Percentiles rank a stretch among this genome's conserved stretches.
phyloP scores from a whole-genome alignment of 1,140 invertebrate genomes.

The Aricia agestis region DNA sequence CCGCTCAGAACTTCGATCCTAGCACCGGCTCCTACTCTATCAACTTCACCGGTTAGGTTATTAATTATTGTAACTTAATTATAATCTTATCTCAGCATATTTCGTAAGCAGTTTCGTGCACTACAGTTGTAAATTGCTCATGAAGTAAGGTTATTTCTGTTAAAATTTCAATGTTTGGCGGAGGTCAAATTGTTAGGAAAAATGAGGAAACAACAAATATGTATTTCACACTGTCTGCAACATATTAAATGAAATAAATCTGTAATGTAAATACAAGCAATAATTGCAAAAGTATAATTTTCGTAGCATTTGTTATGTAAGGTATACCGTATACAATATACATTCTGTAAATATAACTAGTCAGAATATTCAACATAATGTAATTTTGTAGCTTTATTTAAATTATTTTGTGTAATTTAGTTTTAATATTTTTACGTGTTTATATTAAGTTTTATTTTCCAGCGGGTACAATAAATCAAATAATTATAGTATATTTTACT shows the following conservation, averaged over 20 bases:
- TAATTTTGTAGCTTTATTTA: slow-evolving; percentile 20
- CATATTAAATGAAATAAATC: neutral
- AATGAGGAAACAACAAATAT: neutral
- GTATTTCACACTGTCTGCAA: neutral
- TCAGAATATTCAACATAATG: slow-evolving; percentile 9
- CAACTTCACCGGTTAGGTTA: slow-evolving; percentile 76
- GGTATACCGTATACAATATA: slow-evolving; percentile 19
- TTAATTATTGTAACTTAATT: slow-evolving; percentile 17
- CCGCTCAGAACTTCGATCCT: slow-evolving; percentile 80
- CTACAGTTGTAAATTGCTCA: neutral
- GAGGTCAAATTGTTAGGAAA: neutral
- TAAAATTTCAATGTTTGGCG: neutral
- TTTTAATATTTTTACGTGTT: slow-evolving; percentile 53
- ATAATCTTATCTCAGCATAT: neutral
- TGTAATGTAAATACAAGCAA: neutral
- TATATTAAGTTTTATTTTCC: slow-evolving; percentile 29
- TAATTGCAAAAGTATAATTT: neutral
- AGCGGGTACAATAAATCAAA: neutral
- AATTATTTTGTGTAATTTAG: slow-evolving; percentile 23
- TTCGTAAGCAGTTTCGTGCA: neutral
- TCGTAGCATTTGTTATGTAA: neutral
- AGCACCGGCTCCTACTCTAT: slow-evolving; percentile 83
- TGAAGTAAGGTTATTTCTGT: neutral
- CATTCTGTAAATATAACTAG: slow-evolving; percentile 15
- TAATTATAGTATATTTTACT: neutral